Conservation (phyloP, 2,113 vertebrate species). For the Phodopus roborovskii region DNA sequence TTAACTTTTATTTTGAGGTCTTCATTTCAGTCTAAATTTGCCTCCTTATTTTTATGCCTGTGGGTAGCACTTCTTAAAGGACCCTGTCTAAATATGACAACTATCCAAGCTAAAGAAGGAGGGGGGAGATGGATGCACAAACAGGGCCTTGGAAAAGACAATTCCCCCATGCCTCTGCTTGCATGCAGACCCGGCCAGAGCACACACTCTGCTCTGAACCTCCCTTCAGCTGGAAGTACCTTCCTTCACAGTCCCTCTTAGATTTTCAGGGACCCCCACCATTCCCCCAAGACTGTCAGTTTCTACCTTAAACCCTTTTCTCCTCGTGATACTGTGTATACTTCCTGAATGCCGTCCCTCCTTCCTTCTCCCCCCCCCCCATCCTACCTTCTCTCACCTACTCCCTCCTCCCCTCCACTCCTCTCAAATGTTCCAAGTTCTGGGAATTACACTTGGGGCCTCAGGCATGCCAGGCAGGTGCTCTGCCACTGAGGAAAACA, state of each 20-base stretch:
- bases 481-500: neutral
- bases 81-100: neutral
- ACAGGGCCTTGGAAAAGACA: neutral
- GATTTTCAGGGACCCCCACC: neutral
- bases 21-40: neutral
- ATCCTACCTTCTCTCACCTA: neutral
- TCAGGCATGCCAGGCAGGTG: neutral
- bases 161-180: no score
- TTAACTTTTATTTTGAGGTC: neutral
- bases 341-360: neutral
- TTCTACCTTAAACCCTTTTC: neutral
- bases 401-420: neutral
- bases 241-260: neutral
- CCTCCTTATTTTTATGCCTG: neutral
- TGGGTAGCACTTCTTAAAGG: neutral
- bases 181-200: neutral
- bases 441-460: neutral
- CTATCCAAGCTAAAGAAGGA: neutral
- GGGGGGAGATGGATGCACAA: neutral
- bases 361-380: no score
- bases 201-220: neutral
- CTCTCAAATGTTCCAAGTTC: neutral
- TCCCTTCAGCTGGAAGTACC: neutral
- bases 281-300: neutral
- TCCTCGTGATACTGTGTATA: neutral